phyloP scores from a whole-genome alignment of 1,140 invertebrate species.

The Monochamus saltuarius region DNA sequence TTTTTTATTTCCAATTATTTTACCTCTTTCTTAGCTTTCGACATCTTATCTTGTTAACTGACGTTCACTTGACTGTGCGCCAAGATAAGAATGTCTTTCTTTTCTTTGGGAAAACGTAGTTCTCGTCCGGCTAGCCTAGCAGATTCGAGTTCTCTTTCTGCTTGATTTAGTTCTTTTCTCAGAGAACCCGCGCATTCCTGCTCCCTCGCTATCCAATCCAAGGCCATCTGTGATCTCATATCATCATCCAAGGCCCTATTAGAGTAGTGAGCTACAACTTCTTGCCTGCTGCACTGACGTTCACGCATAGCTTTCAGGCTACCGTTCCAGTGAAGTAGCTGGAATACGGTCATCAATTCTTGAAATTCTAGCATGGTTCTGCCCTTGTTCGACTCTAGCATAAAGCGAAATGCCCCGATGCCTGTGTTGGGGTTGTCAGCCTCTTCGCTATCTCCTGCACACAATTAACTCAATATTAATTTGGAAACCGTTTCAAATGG shows the following conservation, averaged over 20 bases:
- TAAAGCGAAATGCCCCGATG: conserved; percentile 91
- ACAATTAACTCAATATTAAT: background rate
- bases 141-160: conserved; percentile 86
- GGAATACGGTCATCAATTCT: conserved; percentile 95
- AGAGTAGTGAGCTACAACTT: conserved; percentile 93
- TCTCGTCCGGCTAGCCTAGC: conserved; percentile 87
- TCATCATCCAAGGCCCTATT: conserved; percentile 88
- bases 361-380: conserved; percentile 95
- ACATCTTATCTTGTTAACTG: conserved; percentile 36
- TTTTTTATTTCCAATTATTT: background rate
- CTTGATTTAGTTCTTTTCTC: conserved; percentile 75
- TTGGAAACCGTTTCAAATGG: background rate
- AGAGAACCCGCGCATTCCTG: conserved; percentile 80
- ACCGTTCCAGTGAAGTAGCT: conserved; percentile 94
- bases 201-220: conserved; percentile 92
- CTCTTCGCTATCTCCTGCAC: conserved; percentile 59
- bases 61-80: conserved; percentile 76
- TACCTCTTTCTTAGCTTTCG: background rate
- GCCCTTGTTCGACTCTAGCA: conserved; percentile 90
- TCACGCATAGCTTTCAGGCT: conserved; percentile 90
- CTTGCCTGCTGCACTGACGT: conserved; percentile 89
- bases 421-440: conserved; percentile 81
- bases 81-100: conserved; percentile 89
- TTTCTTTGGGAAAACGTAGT: conserved; percentile 91
- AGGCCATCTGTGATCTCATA: conserved; percentile 94